Percentiles rank a stretch among this genome's conserved stretches.
phyloP scores from a whole-genome alignment of 2,797 vertebrate species.

The Clarias pachynema region DNA sequence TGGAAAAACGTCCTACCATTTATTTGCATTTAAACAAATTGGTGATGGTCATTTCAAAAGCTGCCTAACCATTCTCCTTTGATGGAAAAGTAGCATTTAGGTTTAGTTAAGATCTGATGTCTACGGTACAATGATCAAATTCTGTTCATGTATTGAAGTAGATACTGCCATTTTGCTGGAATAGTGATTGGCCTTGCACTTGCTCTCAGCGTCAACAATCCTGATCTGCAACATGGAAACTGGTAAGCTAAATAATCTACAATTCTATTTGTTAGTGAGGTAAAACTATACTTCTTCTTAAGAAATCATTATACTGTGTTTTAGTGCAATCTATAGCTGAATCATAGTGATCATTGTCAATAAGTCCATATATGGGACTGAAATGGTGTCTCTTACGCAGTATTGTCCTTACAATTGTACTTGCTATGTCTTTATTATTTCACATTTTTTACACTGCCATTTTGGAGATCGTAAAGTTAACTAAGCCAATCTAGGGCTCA shows the following conservation, averaged over 20 bases:
- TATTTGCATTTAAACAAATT: conserved; percentile 99
- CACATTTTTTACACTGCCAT: background rate
- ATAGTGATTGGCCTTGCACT: conserved; percentile 53
- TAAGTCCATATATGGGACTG: background rate
- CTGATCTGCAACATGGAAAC: conserved; percentile 73
- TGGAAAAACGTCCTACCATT: conserved; percentile 78
- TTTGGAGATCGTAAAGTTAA: background rate
- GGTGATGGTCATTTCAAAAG: conserved; percentile 77
- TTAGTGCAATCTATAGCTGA: background rate
- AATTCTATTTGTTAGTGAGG: background rate
- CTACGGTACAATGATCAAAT: conserved; percentile 55
- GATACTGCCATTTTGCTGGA: conserved; percentile 58
- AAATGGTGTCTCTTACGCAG: background rate
- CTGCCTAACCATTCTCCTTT: conserved; percentile 65
- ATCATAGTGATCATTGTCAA: background rate
- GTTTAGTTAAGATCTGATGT: conserved; percentile 35
- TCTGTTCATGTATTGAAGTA: conserved; percentile 35
- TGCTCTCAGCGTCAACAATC: conserved; percentile 24
- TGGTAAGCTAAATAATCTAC: conserved; percentile 66
- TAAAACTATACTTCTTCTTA: background rate
- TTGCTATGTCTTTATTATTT: background rate
- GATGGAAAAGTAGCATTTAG: conserved; percentile 40
- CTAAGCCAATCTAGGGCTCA: background rate
- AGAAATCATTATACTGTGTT: background rate
- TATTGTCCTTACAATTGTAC: background rate